A percentile compares a stretch with the other conserved stretches of the same genome.
phyloP scores from a whole-genome alignment of 2,797 vertebrate genomes.

The Chaetodon trifasciatus region DNA sequence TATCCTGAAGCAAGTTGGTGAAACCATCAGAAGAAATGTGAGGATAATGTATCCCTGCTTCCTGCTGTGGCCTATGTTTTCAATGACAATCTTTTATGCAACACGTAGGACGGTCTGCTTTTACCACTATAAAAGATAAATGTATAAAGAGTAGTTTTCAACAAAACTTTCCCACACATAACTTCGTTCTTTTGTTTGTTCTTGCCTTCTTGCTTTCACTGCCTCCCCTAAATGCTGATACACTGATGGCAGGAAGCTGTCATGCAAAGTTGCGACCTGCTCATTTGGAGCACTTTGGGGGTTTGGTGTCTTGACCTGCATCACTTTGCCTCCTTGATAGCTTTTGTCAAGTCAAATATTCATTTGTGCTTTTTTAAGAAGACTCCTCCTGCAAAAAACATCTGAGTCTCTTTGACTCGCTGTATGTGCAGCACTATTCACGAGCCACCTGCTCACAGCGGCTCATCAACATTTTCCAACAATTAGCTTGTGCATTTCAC shows the following conservation, averaged over 20 bases:
- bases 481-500: background rate
- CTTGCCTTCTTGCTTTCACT: background rate
- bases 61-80: background rate
- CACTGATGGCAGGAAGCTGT: background rate
- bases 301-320: background rate
- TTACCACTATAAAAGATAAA: too few species aligned
- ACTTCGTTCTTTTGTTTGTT: background rate
- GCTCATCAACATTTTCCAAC: background rate
- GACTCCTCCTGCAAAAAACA: background rate
- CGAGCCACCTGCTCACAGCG: background rate
- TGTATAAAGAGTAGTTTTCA: too few species aligned
- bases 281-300: background rate
- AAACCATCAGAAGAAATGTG: conserved; percentile 9
- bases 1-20: background rate
- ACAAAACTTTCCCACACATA: too few species aligned
- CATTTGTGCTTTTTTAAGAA: background rate
- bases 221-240: background rate
- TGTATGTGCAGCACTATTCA: background rate
- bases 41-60: conserved; percentile 3
- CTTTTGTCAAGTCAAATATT: background rate
- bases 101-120: too few species aligned
- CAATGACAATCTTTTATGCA: background rate
- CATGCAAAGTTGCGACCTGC: background rate
- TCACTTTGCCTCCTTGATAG: background rate
- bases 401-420: background rate